Conservation (phyloP, 2,113 vertebrate species). For the Ursus arctos region DNA sequence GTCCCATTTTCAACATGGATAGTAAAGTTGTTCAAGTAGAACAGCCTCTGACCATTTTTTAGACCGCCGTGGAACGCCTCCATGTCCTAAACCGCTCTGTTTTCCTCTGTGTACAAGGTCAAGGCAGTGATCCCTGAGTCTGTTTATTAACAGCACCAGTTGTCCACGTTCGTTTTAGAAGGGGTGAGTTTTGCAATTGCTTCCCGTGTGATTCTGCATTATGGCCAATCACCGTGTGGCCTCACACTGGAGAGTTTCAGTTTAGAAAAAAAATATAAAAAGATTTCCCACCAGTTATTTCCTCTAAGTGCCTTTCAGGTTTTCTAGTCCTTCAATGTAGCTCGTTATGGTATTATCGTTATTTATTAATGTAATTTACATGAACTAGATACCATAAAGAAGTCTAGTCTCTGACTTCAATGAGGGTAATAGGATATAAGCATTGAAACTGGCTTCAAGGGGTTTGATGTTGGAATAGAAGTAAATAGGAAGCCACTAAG, state of each 20-base stretch:
- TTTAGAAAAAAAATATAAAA: neutral
- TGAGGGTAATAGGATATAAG: neutral
- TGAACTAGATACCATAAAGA: constrained; percentile 24
- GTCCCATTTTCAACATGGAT: constrained; percentile 68
- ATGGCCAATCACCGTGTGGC: neutral
- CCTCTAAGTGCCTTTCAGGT: constrained; percentile 8
- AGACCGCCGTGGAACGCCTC: constrained; percentile 27
- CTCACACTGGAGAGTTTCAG: constrained; percentile 50
- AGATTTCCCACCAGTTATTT: neutral
- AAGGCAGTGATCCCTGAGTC: constrained; percentile 37
- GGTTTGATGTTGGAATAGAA: constrained; percentile 29
- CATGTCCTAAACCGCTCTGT: constrained; percentile 20
- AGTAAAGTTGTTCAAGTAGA: constrained; percentile 60
- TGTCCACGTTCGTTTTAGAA: constrained; percentile 42
- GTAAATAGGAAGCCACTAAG: constrained; percentile 38
- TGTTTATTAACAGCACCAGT: constrained; percentile 57
- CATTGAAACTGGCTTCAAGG: constrained; percentile 41
- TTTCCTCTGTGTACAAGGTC: constrained; percentile 64
- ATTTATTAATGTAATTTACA: constrained; percentile 60
- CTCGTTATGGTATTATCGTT: constrained; percentile 28
- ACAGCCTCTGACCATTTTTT: constrained; percentile 68
- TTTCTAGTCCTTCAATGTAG: constrained; percentile 36
- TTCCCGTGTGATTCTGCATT: neutral
- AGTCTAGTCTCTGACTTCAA: constrained; percentile 6
- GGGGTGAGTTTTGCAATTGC: constrained; percentile 42